Evolutionary conservation across 2,797 vertebrate genomes (phyloP), one percentile per base, ranked within the genome.

Genomic region (Platalea minor): DNA sequence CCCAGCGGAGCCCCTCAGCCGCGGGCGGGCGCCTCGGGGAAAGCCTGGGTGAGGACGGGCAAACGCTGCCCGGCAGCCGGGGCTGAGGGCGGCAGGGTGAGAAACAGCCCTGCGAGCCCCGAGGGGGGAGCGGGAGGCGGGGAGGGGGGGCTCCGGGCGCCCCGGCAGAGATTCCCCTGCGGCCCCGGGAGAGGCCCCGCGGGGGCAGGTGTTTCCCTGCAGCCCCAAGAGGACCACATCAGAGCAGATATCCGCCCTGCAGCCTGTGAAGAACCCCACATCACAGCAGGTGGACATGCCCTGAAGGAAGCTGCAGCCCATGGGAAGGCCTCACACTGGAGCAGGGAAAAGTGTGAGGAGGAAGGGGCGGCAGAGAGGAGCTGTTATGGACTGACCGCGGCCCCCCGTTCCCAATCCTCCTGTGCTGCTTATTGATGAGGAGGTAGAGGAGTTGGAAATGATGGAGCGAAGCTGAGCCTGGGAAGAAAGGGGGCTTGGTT

Each of bases 371-470:
- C 12, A 82, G 15, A 59, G 19, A 28, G 24, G 7, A 46, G 12
- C 12, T 67, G 17, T 25, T 31, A 29, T 4, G 20, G 10, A 7
- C 45, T 50, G 54, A 11, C 5, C 3, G 10, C 35, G 39, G 41
- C 9, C 23, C 24, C 19, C n/a, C 17, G 3, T 33, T 45, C 56
- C 26, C n/a, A 20, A 16, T 15, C 20, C 10, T 19, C 13, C 29
- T 13, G 6, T 20, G 28, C 64, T 5, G 5, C 23, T 23, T 3
- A 1, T 11, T 4, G 10, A 8, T 10, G 17, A n/a, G 8, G 35
- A 48, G 29, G 8, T 2, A 33, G 10, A 53, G 11, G 39, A 69
- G 20, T 13, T 53, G 37, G 18, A 23, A 33, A 43, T 21, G 46
- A 65, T 16, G 17, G 15, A 65, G 35, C 4, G 5, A 84, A 88